Evolutionary conservation across 2,888 invertebrate species (phyloP).

Genomic region (Pegoplata infirma): DNA sequence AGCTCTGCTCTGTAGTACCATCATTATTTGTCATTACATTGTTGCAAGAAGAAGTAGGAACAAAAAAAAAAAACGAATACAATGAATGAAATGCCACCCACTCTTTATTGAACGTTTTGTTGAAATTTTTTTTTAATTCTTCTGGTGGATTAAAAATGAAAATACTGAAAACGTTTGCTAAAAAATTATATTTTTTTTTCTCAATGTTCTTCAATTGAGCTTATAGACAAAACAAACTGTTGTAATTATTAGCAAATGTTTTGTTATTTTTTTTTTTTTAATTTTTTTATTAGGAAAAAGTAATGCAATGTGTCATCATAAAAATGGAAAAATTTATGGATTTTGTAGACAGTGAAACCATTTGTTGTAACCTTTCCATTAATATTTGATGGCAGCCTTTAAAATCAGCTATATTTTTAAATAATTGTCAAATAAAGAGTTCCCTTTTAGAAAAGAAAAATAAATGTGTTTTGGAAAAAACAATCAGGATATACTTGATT

Average conservation of each 20-base stretch:
- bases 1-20: conserved; percentile 3
- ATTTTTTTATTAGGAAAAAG: not conserved
- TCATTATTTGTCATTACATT: conserved; percentile 46
- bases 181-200: not conserved
- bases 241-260: not conserved
- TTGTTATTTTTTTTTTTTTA: not conserved
- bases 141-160: conserved; percentile 18
- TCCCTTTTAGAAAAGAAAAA: no score
- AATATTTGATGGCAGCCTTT: no score
- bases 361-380: no score
- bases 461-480: no score
- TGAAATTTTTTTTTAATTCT: conserved; percentile 17
- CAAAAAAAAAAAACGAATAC: not conserved
- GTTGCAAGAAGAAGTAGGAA: conserved; percentile 14
- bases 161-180: conserved; percentile 25
- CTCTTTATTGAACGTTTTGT: conserved; percentile 35
- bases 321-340: not conserved
- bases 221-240: conserved; percentile 12
- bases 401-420: no score
- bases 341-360: not conserved
- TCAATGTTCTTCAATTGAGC: conserved; percentile 40
- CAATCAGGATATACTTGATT: no score
- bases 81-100: conserved; percentile 51
- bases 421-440: no score
- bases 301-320: not conserved